Base-by-base conservation (phyloP, 1,140 invertebrate species). In the Drosophila carrolli region DNA sequence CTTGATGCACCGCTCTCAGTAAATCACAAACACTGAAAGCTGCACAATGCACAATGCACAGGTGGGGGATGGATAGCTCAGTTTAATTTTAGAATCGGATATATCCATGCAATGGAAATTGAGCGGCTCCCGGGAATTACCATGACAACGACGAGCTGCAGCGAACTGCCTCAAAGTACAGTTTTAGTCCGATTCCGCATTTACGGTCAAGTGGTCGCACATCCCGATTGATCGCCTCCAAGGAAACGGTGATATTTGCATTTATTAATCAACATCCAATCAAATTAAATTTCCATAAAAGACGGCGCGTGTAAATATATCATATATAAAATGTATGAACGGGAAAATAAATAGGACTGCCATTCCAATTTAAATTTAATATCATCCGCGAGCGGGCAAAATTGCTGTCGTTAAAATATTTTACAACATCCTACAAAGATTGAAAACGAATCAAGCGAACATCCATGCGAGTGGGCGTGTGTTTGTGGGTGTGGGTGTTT, bases 381-480 rank as follows among this genome's bases (percentile, higher is more conserved):
- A 54, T 44, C 54, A 63, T 54, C 50, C 66, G 70, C 70, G 70
- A 74, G 56, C 51, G 11, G 35, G 56, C 48, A 27, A 56, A 56
- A 62, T 77, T 77, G 65, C 74, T 58, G 44, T 70, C 65, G 57
- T 77, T 70, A 70, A 70, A 77, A 44, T 53, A 61, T 55, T 77
- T 77, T 68, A 66, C 72, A 76, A 68, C 72, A 76, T 76, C 62
- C 72, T 54, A 76, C 51, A 77, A 77, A 77, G 53, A 77, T 70
- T 77, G 57, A 70, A 77, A 62, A 57, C 46, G 76, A 77, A 77
- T 77, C 72, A 76, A 38, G 68, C 53, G 44, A 56, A 54, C 43
- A 40, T 65, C 16, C 54, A 58, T 70, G 16, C 11, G 10, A 60
- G 40, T 14, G 55, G 56, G 40, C 27, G 61, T 63, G 65, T 38